Percentiles rank a stretch among this genome's conserved stretches.
Evolutionary conservation across 2,888 invertebrate genomes (phyloP).

Genomic region (Pheosia tremula): DNA sequence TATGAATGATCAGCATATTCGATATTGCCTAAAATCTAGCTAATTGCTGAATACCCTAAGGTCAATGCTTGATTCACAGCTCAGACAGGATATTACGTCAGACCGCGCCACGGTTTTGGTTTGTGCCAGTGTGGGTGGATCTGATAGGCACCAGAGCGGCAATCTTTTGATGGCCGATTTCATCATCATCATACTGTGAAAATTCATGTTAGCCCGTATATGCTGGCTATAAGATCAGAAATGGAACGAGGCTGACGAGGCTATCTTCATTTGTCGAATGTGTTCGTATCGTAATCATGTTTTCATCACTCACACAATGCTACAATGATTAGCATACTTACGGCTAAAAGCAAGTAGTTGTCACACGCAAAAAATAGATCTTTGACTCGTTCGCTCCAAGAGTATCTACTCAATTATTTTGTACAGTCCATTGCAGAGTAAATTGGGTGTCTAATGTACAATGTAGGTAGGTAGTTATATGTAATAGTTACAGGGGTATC

Average conservation of each 20-base stretch:
- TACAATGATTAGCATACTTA: conserved; percentile 4
- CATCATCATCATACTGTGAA: conserved; percentile 15
- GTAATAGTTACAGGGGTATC: too few relatives aligned
- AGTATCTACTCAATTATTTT: neutral
- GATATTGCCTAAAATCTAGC: neutral
- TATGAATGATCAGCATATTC: too few relatives aligned
- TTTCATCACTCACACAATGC: conserved; percentile 3
- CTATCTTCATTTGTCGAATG: neutral
- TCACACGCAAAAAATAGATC: conserved; percentile 3
- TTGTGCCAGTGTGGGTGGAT: conserved; percentile 31
- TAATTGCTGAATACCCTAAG: conserved; percentile 19
- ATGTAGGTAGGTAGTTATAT: too few relatives aligned
- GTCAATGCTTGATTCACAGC: conserved; percentile 32
- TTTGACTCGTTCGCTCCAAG: neutral
- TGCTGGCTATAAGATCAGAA: neutral
- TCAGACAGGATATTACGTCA: conserved; percentile 52
- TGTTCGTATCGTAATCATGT: conserved; percentile 5
- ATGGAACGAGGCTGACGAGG: conserved; percentile 1
- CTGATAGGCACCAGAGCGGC: conserved; percentile 7
- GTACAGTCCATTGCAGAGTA: too few relatives aligned
- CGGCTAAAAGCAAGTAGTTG: conserved; percentile 4
- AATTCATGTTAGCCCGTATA: conserved; percentile 11
- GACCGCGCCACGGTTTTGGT: conserved; percentile 28
- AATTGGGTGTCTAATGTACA: too few relatives aligned
- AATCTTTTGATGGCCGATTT: conserved; percentile 9